Conservation (phyloP, 2,797 vertebrate species). For the Myiothlypis coronata region DNA sequence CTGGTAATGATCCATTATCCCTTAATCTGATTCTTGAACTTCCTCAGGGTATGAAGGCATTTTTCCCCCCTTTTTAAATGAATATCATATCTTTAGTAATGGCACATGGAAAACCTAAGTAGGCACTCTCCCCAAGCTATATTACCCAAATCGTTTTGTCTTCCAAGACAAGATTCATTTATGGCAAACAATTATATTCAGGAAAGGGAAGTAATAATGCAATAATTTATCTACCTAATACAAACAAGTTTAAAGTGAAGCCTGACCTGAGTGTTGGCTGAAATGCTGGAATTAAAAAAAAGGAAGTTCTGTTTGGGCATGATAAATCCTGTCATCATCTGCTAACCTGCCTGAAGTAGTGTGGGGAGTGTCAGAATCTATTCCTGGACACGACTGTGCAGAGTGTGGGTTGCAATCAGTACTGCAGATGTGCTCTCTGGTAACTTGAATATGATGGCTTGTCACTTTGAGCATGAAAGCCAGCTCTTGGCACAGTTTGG, state of each 20-base stretch:
- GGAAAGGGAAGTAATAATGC: constrained; percentile 32
- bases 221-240: background rate
- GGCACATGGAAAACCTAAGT: constrained; percentile 34
- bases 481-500: background rate
- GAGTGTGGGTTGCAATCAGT: background rate
- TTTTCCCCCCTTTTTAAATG: constrained; percentile 5
- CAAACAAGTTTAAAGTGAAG: constrained; percentile 19
- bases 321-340: background rate
- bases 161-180: constrained; percentile 27
- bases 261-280: background rate
- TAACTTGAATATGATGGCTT: background rate
- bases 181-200: constrained; percentile 35
- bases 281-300: background rate
- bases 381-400: background rate
- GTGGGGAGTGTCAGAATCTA: background rate
- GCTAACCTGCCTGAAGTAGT: background rate
- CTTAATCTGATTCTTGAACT: constrained; percentile 57
- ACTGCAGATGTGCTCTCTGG: background rate
- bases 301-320: background rate
- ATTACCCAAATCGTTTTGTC: constrained; percentile 29
- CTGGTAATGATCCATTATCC: constrained; percentile 61
- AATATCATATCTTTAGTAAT: constrained; percentile 54
- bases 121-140: background rate
- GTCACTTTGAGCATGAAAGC: background rate
- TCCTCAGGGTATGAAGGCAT: constrained; percentile 19